Evolutionary conservation across 2,113 vertebrate genomes (phyloP).

Genomic region (Thunnus thynnus): DNA sequence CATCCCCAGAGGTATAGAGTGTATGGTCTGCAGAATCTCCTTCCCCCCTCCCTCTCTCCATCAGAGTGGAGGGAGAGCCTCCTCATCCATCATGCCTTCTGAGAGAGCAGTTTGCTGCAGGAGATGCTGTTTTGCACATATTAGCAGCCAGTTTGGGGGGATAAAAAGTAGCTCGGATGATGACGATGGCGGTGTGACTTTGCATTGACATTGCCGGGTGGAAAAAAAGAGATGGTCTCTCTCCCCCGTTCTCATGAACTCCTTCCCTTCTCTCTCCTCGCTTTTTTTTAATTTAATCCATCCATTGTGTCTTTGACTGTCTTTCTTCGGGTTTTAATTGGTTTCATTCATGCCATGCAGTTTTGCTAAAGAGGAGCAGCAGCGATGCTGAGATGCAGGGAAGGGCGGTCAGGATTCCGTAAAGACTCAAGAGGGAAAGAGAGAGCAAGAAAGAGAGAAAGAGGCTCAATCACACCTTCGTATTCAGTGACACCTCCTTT

Average conservation of each 20-base stretch:
- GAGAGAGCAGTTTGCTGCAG: constrained; percentile 40
- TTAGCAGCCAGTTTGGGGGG: constrained; percentile 41
- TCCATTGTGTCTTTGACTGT: constrained; percentile 49
- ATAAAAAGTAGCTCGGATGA: constrained; percentile 31
- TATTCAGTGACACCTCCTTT: constrained; percentile 6
- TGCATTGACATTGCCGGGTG: constrained; percentile 46
- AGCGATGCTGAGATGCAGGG: constrained; percentile 67
- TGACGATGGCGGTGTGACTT: constrained; percentile 18
- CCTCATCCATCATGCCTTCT: constrained; percentile 41
- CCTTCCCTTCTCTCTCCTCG: constrained; percentile 17
- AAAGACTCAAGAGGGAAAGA: constrained; percentile 57
- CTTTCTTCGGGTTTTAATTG: constrained; percentile 52
- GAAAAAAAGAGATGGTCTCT: constrained; percentile 25
- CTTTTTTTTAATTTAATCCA: constrained; percentile 18
- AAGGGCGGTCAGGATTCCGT: constrained; percentile 4
- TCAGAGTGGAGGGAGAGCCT: constrained; percentile 27
- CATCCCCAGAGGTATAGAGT: constrained; percentile 64
- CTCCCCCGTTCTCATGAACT: constrained; percentile 25
- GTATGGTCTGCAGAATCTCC: constrained; percentile 52
- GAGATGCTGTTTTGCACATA: constrained; percentile 41
- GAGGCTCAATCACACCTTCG: constrained; percentile 12
- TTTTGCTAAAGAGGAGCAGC: constrained; percentile 75
- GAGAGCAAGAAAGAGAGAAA: constrained; percentile 58
- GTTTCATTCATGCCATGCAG: constrained; percentile 85
- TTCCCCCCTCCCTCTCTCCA: constrained; percentile 27